Evolutionary conservation across 2,888 invertebrate genomes (phyloP).

Genomic region (Lucinisca nassula): DNA sequence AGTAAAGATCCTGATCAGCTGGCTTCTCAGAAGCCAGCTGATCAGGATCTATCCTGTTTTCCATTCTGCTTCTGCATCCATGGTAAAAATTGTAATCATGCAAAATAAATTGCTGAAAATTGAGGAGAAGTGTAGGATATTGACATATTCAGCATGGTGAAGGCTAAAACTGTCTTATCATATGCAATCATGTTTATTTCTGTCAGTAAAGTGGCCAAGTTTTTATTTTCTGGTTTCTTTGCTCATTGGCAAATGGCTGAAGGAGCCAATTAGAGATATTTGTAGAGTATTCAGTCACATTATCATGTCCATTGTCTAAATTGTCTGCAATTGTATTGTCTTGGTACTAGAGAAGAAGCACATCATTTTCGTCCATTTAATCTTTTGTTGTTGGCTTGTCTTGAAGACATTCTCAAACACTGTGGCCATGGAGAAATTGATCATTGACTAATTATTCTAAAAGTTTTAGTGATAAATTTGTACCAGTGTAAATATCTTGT

Average conservation of each 20-base stretch:
- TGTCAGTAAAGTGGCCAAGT: neutral
- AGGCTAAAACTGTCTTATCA: no score
- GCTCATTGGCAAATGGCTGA: neutral
- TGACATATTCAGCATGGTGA: no score
- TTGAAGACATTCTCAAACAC: neutral
- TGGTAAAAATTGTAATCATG: no score
- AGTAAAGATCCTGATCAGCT: no score
- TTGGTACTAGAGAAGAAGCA: neutral
- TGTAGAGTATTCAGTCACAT: neutral
- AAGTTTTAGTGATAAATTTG: conserved; percentile 10
- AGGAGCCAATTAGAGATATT: neutral
- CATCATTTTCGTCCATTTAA: conserved; percentile 2
- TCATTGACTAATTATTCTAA: neutral
- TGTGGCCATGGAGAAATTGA: neutral
- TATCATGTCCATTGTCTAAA: neutral
- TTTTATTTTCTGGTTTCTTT: neutral
- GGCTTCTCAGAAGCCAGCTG: no score
- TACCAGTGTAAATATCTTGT: conserved; percentile 4
- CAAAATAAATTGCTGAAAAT: no score
- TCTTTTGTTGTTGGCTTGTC: neutral
- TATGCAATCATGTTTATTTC: neutral
- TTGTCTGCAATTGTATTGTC: neutral
- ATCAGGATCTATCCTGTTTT: no score
- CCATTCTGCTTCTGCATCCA: no score
- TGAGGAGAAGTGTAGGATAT: no score